Evolutionary conservation across 2,888 invertebrate genomes (phyloP).

Genomic region (Bombyx huttoni): DNA sequence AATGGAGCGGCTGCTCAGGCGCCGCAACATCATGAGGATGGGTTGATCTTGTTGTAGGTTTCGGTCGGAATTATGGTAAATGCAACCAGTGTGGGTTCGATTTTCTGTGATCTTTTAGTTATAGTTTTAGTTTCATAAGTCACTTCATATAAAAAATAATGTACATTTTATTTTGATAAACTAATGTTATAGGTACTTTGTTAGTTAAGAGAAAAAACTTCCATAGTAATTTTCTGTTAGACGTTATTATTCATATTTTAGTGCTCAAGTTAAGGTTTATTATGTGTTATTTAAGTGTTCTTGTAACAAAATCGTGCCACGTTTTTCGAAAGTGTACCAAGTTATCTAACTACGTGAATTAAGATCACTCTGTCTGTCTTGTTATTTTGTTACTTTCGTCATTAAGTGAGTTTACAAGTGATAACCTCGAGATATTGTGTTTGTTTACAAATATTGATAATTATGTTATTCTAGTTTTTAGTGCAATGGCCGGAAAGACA

Average conservation of each 20-base stretch:
- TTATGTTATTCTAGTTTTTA: slow-evolving; percentile 36
- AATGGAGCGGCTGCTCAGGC: slow-evolving; percentile 61
- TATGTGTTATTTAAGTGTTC: background rate
- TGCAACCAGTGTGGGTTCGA: background rate
- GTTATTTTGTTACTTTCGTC: slow-evolving; percentile 1
- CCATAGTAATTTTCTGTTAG: background rate
- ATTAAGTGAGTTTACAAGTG: slow-evolving; percentile 16
- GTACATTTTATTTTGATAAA: background rate
- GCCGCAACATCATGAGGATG: slow-evolving; percentile 68
- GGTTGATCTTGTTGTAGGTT: slow-evolving; percentile 33
- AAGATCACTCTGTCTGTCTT: background rate
- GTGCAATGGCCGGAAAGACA: slow-evolving; percentile 36
- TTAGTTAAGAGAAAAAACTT: background rate
- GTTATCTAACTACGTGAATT: background rate
- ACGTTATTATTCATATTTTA: background rate
- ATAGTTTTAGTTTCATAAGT: background rate
- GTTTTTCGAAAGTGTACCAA: background rate
- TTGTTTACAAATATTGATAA: slow-evolving; percentile 28
- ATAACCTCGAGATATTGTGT: slow-evolving; percentile 58
- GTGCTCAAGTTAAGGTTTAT: background rate
- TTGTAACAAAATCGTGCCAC: background rate
- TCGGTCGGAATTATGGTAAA: background rate
- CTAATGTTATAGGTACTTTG: too few species aligned
- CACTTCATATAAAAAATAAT: background rate
- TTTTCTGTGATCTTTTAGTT: background rate